Evolutionary conservation across 1,140 invertebrate genomes (phyloP).

Genomic region (Paracyclopina nana): DNA sequence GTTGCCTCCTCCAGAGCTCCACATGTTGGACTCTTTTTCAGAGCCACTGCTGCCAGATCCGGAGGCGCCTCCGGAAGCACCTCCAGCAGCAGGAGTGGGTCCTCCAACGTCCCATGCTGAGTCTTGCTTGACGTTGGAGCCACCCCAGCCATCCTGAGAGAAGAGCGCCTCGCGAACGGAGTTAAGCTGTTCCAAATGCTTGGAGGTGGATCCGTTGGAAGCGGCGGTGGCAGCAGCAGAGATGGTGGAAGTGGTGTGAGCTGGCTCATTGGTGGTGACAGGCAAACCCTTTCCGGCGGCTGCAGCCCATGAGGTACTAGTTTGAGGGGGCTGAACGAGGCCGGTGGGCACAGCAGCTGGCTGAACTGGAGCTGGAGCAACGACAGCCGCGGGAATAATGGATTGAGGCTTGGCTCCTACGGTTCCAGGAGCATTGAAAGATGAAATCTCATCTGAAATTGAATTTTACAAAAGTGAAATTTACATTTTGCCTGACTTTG

Average conservation of each 20-base stretch:
- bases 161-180: constrained; percentile 10
- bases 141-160: constrained; percentile 13
- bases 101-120: constrained; percentile 3
- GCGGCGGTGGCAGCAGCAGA: background rate
- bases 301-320: constrained; percentile 6
- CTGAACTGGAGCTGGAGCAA: background rate
- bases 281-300: constrained; percentile 12
- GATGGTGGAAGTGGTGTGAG: background rate
- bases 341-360: background rate
- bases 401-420: background rate
- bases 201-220: background rate
- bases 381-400: background rate
- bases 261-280: too few relatives aligned
- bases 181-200: constrained; percentile 10
- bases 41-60: background rate
- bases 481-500: too few relatives aligned
- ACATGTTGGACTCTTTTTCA: constrained; percentile 1
- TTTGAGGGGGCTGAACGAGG: background rate
- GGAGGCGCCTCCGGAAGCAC: background rate
- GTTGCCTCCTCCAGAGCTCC: background rate
- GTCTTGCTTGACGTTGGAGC: constrained; percentile 12
- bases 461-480: background rate
- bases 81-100: background rate
- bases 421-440: background rate
- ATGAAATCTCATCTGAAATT: background rate